phyloP scores from a whole-genome alignment of 2,888 invertebrate species.

The Gymnosoma rotundatum region DNA sequence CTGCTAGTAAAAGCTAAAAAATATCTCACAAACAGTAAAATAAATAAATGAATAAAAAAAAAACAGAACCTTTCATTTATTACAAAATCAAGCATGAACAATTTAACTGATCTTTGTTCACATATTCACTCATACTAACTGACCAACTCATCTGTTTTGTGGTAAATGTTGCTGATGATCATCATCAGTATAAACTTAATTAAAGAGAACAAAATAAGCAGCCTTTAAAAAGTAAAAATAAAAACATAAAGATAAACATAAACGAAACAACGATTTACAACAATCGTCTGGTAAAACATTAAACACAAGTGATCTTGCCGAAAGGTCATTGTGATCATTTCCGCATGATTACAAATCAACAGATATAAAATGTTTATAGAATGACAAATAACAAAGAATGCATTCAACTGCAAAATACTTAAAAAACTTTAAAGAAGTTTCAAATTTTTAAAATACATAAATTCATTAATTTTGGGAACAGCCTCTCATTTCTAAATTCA shows the following conservation, averaged over 20 bases:
- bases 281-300: slow-evolving; percentile 62
- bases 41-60: background rate
- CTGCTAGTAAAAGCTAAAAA: slow-evolving; percentile 41
- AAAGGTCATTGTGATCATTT: slow-evolving; percentile 81
- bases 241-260: slow-evolving; percentile 22
- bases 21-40: slow-evolving; percentile 30
- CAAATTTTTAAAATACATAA: no score
- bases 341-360: slow-evolving; percentile 78
- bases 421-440: no score
- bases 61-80: slow-evolving; percentile 43
- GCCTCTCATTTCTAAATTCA: no score
- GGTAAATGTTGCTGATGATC: slow-evolving; percentile 28
- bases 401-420: background rate
- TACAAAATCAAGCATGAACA: slow-evolving; percentile 52
- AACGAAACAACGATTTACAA: slow-evolving; percentile 39
- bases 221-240: slow-evolving; percentile 22
- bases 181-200: slow-evolving; percentile 29
- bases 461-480: no score
- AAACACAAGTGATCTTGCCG: slow-evolving; percentile 75
- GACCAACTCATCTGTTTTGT: slow-evolving; percentile 23
- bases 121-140: slow-evolving; percentile 35
- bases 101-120: slow-evolving; percentile 53
- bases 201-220: slow-evolving; percentile 33
- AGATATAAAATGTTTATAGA: slow-evolving; percentile 38
- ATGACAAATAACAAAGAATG: slow-evolving; percentile 28